Conservation (phyloP, 2,888 invertebrate species). For the Tenthredo notha region DNA sequence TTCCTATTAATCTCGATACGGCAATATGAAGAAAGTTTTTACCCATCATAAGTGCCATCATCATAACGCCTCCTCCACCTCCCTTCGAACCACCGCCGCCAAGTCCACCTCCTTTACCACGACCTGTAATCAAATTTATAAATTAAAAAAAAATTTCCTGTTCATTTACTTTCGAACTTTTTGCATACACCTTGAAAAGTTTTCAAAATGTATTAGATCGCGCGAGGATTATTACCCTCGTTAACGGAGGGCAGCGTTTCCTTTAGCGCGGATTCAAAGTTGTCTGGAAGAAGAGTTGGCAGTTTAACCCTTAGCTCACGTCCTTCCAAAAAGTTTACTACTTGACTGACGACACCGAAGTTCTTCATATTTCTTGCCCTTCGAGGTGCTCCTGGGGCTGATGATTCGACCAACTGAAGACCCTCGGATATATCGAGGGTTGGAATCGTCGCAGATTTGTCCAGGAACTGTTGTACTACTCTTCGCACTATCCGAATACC, state of each 20-base stretch:
- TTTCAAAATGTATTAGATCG: background rate
- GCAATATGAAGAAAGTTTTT: slow-evolving; percentile 57
- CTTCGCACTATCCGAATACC: slow-evolving; percentile 79
- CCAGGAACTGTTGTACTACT: slow-evolving; percentile 80
- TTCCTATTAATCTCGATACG: background rate
- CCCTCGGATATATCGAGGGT: slow-evolving; percentile 83
- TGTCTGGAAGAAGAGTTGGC: slow-evolving; percentile 85
- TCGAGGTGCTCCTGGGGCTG: slow-evolving; percentile 78
- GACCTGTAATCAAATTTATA: slow-evolving; percentile 76
- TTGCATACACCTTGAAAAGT: background rate
- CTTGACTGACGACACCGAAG: slow-evolving; percentile 80
- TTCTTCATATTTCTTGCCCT: slow-evolving; percentile 77
- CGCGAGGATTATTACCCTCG: slow-evolving; percentile 69
- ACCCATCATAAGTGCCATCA: slow-evolving; percentile 87
- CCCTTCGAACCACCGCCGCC: slow-evolving; percentile 78
- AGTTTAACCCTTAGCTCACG: slow-evolving; percentile 88
- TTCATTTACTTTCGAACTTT: background rate
- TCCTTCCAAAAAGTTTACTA: slow-evolving; percentile 85
- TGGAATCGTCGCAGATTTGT: slow-evolving; percentile 78
- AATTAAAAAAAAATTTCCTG: background rate
- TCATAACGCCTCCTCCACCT: slow-evolving; percentile 81
- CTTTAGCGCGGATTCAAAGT: slow-evolving; percentile 82
- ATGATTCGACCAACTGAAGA: slow-evolving; percentile 82
- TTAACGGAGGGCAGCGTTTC: slow-evolving; percentile 80
- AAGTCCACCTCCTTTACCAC: slow-evolving; percentile 82